A percentile compares a stretch with the other conserved stretches of the same genome.
Conservation (phyloP, 1,140 invertebrate species). For the Drosophila miranda region DNA sequence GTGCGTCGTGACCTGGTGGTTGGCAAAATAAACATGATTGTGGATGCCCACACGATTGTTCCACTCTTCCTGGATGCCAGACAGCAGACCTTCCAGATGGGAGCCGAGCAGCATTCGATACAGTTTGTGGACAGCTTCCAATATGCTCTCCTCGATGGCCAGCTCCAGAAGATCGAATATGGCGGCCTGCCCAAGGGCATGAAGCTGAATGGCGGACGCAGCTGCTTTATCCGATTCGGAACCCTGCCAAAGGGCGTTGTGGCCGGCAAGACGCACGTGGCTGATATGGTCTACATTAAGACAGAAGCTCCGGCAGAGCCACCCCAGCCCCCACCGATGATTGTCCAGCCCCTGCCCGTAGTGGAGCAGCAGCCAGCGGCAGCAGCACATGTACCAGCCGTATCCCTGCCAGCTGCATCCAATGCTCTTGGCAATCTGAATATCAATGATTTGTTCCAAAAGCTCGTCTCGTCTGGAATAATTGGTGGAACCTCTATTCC, state of each 20-base stretch:
- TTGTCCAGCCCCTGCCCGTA: slow-evolving; percentile 24
- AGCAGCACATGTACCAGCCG: slow-evolving; percentile 6
- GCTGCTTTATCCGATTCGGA: slow-evolving; percentile 92
- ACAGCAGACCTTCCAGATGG: slow-evolving; percentile 90
- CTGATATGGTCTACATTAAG: slow-evolving; percentile 85
- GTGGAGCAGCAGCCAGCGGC: slow-evolving; percentile 16
- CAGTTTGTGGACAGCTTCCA: slow-evolving; percentile 90
- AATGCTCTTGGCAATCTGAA: slow-evolving; percentile 84
- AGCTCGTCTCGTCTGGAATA: slow-evolving; percentile 92
- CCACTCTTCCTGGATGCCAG: slow-evolving; percentile 94
- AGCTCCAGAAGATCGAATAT: slow-evolving; percentile 92
- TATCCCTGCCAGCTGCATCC: slow-evolving; percentile 48
- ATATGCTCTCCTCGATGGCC: slow-evolving; percentile 92
- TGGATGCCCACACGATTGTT: slow-evolving; percentile 90
- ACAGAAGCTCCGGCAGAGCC: slow-evolving; percentile 77
- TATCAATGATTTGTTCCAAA: slow-evolving; percentile 92
- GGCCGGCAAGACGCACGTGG: slow-evolving; percentile 87
- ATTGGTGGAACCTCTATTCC: slow-evolving; percentile 83
- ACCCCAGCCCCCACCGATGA: slow-evolving; percentile 57
- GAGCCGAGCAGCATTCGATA: slow-evolving; percentile 88
- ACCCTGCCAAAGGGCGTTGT: slow-evolving; percentile 89
- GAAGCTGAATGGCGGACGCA: slow-evolving; percentile 89
- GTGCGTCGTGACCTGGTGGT: slow-evolving; percentile 89
- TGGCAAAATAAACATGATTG: slow-evolving; percentile 91
- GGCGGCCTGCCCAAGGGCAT: slow-evolving; percentile 96